A percentile compares a stretch with the other conserved stretches of the same genome.
phyloP scores from a whole-genome alignment of 2,797 vertebrate genomes.

The Centropyge bicolor region DNA sequence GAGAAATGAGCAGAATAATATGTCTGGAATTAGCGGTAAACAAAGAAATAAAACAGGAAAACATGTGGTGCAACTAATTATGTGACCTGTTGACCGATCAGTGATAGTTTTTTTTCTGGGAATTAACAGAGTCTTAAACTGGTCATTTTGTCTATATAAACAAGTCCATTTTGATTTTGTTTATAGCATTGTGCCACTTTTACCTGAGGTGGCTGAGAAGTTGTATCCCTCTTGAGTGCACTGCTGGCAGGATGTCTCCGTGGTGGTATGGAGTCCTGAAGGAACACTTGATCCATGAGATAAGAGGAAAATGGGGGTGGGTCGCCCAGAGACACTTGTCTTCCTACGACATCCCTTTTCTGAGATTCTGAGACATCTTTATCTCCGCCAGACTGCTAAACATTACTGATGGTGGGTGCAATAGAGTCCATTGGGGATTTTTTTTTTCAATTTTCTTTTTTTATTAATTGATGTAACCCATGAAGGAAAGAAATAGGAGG shows the following conservation, averaged over 20 bases:
- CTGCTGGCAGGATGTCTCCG: constrained; percentile 89
- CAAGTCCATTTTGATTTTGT: neutral
- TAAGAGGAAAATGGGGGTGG: constrained; percentile 91
- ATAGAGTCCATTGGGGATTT: constrained; percentile 71
- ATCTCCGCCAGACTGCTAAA: constrained; percentile 81
- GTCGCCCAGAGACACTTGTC: constrained; percentile 84
- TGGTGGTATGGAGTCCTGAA: constrained; percentile 90
- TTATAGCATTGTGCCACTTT: constrained; percentile 16
- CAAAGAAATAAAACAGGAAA: neutral
- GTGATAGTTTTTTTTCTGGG: neutral
- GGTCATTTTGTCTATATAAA: neutral
- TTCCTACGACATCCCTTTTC: constrained; percentile 80
- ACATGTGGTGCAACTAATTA: neutral
- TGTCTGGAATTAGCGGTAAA: neutral
- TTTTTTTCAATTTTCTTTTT: constrained; percentile 60
- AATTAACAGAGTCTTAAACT: neutral
- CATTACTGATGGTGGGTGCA: constrained; percentile 71
- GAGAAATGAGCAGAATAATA: neutral
- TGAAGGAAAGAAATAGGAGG: constrained; percentile 52
- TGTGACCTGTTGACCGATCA: neutral
- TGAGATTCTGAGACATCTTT: constrained; percentile 77
- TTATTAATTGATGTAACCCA: constrained; percentile 55
- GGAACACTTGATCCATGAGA: constrained; percentile 99
- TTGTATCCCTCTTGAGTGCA: constrained; percentile 79
- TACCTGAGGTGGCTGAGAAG: constrained; percentile 88